Percentiles rank a stretch among this genome's conserved stretches.
phyloP scores from a whole-genome alignment of 2,113 vertebrate genomes.

The Agapornis roseicollis region DNA sequence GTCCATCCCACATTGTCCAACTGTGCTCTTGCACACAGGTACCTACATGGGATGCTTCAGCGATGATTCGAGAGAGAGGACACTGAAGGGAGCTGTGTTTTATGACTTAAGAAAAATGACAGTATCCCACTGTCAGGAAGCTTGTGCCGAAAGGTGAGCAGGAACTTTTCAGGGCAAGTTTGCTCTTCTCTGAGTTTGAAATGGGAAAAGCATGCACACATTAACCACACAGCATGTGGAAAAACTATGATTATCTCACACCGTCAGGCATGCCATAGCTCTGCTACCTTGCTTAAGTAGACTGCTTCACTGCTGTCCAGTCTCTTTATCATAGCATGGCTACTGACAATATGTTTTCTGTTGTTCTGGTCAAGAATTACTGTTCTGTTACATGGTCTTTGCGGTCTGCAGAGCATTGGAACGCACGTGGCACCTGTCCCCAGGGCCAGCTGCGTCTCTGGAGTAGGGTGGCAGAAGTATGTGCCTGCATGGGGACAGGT shows the following conservation, averaged over 20 bases:
- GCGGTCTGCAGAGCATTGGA: neutral
- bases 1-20: neutral
- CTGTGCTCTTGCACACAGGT: conserved; percentile 63
- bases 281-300: neutral
- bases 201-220: neutral
- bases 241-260: neutral
- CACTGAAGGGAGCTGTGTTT: conserved; percentile 89
- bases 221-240: neutral
- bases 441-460: fast-evolving
- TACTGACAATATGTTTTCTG: neutral
- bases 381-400: neutral
- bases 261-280: neutral
- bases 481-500: fast-evolving
- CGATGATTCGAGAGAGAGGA: conserved; percentile 82
- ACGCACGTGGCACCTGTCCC: neutral
- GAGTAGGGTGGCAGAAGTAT: fast-evolving
- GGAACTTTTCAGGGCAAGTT: neutral
- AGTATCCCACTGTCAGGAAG: conserved; percentile 89
- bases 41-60: conserved; percentile 91
- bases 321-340: neutral
- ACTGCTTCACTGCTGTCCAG: neutral
- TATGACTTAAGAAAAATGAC: conserved; percentile 98
- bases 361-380: neutral
- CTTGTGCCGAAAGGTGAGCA: conserved; percentile 91
- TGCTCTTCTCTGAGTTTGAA: neutral